Evolutionary conservation across 2,797 vertebrate species (phyloP).

Genomic region (Setipinna tenuifilis): DNA sequence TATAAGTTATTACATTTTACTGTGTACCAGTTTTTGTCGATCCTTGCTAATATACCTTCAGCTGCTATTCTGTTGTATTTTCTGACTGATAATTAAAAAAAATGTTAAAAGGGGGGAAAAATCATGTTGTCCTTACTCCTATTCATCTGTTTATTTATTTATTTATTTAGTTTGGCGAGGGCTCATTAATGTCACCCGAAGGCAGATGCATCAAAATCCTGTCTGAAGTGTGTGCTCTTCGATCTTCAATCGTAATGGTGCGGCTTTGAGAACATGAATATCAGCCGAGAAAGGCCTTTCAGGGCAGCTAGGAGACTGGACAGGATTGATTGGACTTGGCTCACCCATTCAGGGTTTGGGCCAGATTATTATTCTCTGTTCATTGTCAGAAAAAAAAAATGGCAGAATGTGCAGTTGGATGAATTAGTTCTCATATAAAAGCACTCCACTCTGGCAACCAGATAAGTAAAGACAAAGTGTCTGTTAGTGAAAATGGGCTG

Average conservation of each 20-base stretch:
- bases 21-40: too few species aligned
- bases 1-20: too few species aligned
- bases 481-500: neutral
- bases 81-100: neutral
- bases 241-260: neutral
- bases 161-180: neutral
- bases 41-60: neutral
- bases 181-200: neutral
- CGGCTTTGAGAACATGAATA: neutral
- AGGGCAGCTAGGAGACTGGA: neutral
- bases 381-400: neutral
- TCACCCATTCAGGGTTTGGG: neutral
- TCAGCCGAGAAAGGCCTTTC: neutral
- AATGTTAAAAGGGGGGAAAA: neutral
- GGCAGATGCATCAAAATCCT: conserved; percentile 1
- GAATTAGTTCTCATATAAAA: neutral
- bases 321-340: neutral
- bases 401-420: neutral
- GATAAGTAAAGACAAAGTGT: neutral
- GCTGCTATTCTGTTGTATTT: neutral
- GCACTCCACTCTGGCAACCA: neutral
- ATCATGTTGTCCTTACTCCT: neutral
- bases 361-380: neutral
- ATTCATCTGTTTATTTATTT: neutral
- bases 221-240: conserved; percentile 10